Evolutionary conservation across 1,140 invertebrate species (phyloP).

Genomic region (Oreohelix idahoensis): DNA sequence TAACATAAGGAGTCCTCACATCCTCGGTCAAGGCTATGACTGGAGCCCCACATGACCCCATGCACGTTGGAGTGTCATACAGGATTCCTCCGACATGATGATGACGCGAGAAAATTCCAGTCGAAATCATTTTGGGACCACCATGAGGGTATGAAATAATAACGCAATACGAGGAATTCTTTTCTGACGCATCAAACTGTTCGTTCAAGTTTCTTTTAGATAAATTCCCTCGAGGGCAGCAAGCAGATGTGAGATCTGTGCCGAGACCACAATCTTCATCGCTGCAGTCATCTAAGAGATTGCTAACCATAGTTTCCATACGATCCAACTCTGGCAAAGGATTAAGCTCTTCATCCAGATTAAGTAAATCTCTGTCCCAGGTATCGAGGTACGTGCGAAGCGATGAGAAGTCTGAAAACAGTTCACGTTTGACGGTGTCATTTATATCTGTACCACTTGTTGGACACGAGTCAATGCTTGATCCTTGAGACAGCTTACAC

Average conservation of each 20-base stretch:
- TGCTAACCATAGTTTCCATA: neutral
- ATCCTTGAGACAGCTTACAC: no score
- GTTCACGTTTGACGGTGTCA: no score
- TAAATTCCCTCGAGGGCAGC: neutral
- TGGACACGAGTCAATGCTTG: no score
- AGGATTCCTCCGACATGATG: constrained; percentile 9
- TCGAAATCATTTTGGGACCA: constrained; percentile 24
- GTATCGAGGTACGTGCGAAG: neutral
- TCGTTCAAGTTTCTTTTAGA: neutral
- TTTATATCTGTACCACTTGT: no score
- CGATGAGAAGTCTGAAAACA: neutral
- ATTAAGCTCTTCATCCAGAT: constrained; percentile 7
- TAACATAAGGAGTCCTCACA: neutral
- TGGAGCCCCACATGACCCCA: constrained; percentile 33
- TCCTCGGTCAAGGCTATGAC: constrained; percentile 7
- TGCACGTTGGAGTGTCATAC: constrained; percentile 34
- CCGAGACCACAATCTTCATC: neutral
- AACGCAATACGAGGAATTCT: neutral
- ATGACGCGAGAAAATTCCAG: constrained; percentile 14
- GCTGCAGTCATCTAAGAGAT: neutral
- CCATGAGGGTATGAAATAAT: constrained; percentile 32
- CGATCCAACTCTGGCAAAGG: neutral
- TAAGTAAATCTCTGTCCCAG: constrained; percentile 23
- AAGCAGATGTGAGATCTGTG: neutral
- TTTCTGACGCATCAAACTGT: neutral